Conservation (phyloP, 2,797 vertebrate species). For the Eulemur rubriventer region DNA sequence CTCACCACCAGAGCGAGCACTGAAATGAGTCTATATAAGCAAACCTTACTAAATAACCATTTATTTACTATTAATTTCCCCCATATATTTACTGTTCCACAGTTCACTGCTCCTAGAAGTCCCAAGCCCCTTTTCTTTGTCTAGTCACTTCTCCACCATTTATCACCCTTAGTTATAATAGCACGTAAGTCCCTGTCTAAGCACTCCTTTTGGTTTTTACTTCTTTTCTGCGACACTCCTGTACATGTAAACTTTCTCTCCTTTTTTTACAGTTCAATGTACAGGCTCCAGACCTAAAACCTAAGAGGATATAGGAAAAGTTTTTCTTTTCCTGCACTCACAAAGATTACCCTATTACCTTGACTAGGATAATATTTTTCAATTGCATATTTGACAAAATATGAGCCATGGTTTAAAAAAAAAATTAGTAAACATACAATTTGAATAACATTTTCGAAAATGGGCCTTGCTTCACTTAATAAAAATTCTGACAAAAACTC, state of each 20-base stretch:
- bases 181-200: neutral
- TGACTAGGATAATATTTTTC: neutral
- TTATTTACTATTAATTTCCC: neutral
- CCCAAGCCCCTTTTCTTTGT: neutral
- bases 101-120: neutral
- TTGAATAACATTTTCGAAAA: conserved; percentile 2
- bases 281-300: neutral
- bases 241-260: neutral
- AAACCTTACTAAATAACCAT: neutral
- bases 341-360: neutral
- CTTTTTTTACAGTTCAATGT: neutral
- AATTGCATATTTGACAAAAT: neutral
- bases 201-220: neutral
- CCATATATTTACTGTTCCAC: neutral
- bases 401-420: neutral
- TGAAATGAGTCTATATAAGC: neutral
- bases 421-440: neutral
- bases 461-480: neutral
- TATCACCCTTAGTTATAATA: neutral
- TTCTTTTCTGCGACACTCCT: neutral
- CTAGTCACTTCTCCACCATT: neutral
- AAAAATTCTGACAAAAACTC: neutral
- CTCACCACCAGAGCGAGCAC: neutral
- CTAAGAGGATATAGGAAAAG: neutral
- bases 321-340: neutral